phyloP scores from a whole-genome alignment of 2,888 invertebrate genomes.

The Eristalis tenax region DNA sequence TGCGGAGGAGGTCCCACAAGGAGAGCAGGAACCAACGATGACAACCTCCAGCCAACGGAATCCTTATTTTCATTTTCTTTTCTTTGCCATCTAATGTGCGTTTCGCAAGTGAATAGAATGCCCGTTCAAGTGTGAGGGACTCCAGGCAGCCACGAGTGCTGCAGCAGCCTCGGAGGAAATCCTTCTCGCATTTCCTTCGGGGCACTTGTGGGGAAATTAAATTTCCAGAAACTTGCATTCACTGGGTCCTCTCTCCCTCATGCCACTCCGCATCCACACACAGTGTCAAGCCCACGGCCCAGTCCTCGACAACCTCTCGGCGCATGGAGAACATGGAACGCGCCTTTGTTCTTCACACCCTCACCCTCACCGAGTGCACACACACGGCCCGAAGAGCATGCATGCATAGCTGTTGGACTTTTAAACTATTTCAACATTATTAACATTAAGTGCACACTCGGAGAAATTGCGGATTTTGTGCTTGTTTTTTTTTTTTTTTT shows the following conservation, averaged over 20 bases:
- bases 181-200: conserved; percentile 50
- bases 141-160: background rate
- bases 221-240: conserved; percentile 55
- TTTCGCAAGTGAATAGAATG: conserved; percentile 41
- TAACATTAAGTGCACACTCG: conserved; percentile 42
- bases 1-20: background rate
- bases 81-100: conserved; percentile 8
- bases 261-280: background rate
- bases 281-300: background rate
- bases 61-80: background rate
- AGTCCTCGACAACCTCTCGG: background rate
- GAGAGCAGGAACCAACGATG: background rate
- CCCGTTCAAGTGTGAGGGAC: conserved; percentile 27
- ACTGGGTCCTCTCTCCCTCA: background rate
- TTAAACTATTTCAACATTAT: conserved; percentile 55
- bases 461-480: conserved; percentile 42
- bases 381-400: conserved; percentile 28
- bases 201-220: conserved; percentile 58
- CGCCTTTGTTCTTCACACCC: conserved; percentile 17
- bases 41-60: background rate
- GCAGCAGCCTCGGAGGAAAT: conserved; percentile 42
- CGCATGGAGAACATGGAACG: conserved; percentile 22
- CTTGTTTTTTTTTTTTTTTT: background rate
- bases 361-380: background rate
- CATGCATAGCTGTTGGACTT: conserved; percentile 56